These are phyloP conservation scores for Saccopteryx bilineata DNA, from an alignment of 2,113 vertebrate species.

Conservation along the genomic window DNA sequence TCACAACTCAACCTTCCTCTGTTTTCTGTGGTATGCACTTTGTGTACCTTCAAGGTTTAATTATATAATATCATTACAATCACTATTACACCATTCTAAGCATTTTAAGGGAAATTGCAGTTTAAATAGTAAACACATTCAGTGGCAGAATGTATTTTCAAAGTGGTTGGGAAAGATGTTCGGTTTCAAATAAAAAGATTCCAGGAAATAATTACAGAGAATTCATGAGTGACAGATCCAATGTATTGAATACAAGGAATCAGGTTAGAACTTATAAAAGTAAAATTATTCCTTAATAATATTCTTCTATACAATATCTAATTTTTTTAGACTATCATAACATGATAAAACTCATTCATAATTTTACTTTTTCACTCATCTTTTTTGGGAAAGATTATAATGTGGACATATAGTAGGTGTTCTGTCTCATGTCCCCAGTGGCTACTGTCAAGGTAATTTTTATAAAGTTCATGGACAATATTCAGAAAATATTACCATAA, in stretches of 20 bases:
- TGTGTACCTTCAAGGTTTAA: slow-evolving; percentile 73
- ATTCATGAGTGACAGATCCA: neutral
- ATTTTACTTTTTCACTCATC: neutral
- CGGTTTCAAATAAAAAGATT: slow-evolving; percentile 23
- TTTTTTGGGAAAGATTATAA: neutral
- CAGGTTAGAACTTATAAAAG: neutral
- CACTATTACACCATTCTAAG: slow-evolving; percentile 52
- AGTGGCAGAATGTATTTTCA: neutral
- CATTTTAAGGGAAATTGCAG: slow-evolving; percentile 65
- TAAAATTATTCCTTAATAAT: neutral
- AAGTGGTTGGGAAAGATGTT: neutral
- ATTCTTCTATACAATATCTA: neutral
- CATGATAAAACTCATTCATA: neutral
- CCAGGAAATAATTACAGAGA: slow-evolving; percentile 11
- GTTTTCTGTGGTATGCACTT: slow-evolving; percentile 40
- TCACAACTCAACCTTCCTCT: neutral
- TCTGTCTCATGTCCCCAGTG: neutral
- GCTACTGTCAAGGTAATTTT: neutral
- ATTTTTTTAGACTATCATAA: neutral
- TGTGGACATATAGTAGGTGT: neutral
- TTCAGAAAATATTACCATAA: neutral
- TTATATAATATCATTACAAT: neutral
- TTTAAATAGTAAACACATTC: slow-evolving; percentile 24
- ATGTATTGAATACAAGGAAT: slow-evolving; percentile 2
- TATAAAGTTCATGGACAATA: neutral